phyloP scores from a whole-genome alignment of 2,888 invertebrate genomes.

The Liposcelis brunnea region DNA sequence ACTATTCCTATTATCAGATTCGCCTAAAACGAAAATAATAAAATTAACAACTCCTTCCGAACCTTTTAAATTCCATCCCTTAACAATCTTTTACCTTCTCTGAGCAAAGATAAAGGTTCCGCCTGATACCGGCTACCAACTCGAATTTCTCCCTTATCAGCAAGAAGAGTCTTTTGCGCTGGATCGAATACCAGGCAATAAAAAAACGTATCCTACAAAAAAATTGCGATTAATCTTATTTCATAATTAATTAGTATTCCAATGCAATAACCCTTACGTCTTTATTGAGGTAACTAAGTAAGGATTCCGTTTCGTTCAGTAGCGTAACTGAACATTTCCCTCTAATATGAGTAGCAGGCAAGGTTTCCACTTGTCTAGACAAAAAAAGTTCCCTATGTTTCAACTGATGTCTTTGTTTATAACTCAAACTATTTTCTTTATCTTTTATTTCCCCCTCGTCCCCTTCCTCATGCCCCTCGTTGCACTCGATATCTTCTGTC shows the following conservation, averaged over 20 bases:
- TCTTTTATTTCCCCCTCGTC: conserved; percentile 25
- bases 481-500: conserved; percentile 13
- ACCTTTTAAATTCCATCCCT: too few relatives aligned
- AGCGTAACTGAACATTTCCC: conserved; percentile 98
- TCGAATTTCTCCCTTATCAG: conserved; percentile 80
- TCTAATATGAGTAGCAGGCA: conserved; percentile 96
- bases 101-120: conserved; percentile 66
- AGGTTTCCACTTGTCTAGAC: conserved; percentile 91
- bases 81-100: conserved; percentile 42
- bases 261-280: conserved; percentile 45
- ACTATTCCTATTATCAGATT: conserved; percentile 46
- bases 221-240: conserved; percentile 22
- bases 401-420: conserved; percentile 85
- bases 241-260: neutral
- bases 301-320: conserved; percentile 96
- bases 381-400: conserved; percentile 97
- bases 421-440: conserved; percentile 43
- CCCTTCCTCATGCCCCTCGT: conserved; percentile 16
- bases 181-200: conserved; percentile 99
- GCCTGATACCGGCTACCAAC: conserved; percentile 93
- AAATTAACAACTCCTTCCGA: too few relatives aligned
- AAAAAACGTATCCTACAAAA: conserved; percentile 90
- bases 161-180: conserved; percentile 92
- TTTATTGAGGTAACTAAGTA: conserved; percentile 90
- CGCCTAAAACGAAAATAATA: conserved; percentile 22